These are phyloP conservation scores for Percina caprodes DNA, from an alignment of 2,113 vertebrate species.

Conservation along the genomic window DNA sequence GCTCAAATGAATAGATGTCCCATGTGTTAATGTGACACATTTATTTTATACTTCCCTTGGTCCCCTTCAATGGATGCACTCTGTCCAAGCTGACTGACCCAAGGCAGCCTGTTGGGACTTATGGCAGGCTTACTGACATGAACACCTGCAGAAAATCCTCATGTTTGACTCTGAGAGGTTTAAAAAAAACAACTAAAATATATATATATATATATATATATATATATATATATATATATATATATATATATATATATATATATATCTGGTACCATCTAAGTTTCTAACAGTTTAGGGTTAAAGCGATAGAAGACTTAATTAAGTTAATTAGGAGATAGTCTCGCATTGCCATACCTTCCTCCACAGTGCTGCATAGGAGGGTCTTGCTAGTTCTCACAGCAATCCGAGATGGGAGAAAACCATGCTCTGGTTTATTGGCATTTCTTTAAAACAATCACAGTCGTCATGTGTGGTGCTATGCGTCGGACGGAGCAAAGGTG, in stretches of 20 bases:
- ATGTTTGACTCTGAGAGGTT: conserved; percentile 12
- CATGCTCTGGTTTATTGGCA: too few species aligned
- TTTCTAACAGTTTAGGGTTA: not conserved
- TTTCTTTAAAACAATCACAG: too few species aligned
- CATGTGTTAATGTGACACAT: conserved; percentile 18
- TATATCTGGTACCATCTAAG: not conserved
- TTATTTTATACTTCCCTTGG: conserved; percentile 34
- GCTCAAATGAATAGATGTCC: conserved; percentile 11
- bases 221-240: too few species aligned
- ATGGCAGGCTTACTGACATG: conserved; percentile 11
- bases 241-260: too few species aligned
- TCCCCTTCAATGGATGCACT: conserved; percentile 17
- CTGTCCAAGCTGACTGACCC: conserved; percentile 30
- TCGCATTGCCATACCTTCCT: too few species aligned
- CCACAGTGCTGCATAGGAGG: too few species aligned
- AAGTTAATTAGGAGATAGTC: not conserved
- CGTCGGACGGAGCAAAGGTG: too few species aligned
- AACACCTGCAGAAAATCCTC: conserved; percentile 13
- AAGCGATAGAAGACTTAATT: not conserved
- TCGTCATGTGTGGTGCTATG: too few species aligned
- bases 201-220: too few species aligned
- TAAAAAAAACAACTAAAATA: too few species aligned
- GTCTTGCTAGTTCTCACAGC: too few species aligned
- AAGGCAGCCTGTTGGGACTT: conserved; percentile 18
- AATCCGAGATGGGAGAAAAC: too few species aligned